Percentiles rank a stretch among this genome's conserved stretches.
phyloP scores from a whole-genome alignment of 2,113 vertebrate species.

The Crotalus tigris region DNA sequence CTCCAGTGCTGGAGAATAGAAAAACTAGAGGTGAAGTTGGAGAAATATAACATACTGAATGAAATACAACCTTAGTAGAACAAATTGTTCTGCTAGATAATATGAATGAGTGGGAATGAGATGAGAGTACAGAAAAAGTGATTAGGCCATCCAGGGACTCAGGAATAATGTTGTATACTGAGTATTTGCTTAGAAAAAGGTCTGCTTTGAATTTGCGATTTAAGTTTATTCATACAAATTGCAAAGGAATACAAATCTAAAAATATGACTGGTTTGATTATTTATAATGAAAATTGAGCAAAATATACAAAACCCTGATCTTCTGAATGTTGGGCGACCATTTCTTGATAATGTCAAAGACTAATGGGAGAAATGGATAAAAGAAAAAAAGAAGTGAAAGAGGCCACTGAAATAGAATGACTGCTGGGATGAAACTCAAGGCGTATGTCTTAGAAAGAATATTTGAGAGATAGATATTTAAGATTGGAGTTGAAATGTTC shows the following conservation, averaged over 20 bases:
- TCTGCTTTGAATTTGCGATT: not conserved
- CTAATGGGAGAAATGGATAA: not conserved
- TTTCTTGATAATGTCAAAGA: not conserved
- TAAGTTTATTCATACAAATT: not conserved
- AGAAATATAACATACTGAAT: not conserved
- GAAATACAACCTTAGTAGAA: not conserved
- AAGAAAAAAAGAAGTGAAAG: not conserved
- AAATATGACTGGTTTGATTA: not conserved
- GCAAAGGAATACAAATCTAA: not conserved
- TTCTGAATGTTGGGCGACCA: not conserved
- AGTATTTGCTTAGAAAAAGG: not conserved
- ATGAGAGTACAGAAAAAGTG: not conserved
- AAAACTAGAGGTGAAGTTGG: not conserved
- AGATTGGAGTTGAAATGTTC: not conserved
- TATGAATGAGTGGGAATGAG: not conserved
- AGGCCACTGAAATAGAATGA: not conserved
- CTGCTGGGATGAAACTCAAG: not conserved
- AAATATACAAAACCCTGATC: not conserved
- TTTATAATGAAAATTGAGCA: not conserved
- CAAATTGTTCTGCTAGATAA: not conserved
- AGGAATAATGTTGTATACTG: not conserved
- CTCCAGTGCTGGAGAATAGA: not conserved
- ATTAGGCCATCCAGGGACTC: not conserved
- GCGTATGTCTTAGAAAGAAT: not conserved
- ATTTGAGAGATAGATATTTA: not conserved